A percentile compares a stretch with the other conserved stretches of the same genome.
phyloP scores from a whole-genome alignment of 2,888 invertebrate species.

The Volucella bombylans region DNA sequence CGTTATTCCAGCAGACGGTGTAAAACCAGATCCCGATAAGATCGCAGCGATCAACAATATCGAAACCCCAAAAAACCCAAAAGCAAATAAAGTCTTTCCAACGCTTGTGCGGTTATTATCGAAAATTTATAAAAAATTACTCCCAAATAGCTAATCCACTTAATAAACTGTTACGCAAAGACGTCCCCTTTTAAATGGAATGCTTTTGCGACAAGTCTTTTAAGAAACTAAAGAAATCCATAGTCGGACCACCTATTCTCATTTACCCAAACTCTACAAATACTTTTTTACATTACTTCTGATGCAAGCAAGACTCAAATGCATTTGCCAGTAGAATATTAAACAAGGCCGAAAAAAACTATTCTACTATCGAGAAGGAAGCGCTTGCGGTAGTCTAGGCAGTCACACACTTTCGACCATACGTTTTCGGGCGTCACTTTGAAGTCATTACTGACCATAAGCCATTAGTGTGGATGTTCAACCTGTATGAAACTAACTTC shows the following conservation, averaged over 20 bases:
- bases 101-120: neutral
- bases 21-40: slow-evolving; percentile 18
- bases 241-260: neutral
- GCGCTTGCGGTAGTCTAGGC: slow-evolving; percentile 65
- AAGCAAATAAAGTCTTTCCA: slow-evolving; percentile 13
- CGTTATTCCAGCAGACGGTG: too few species aligned
- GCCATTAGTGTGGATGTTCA: slow-evolving; percentile 36
- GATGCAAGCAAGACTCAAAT: neutral
- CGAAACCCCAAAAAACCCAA: neutral
- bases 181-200: slow-evolving; percentile 27
- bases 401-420: slow-evolving; percentile 17
- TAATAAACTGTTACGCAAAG: slow-evolving; percentile 25
- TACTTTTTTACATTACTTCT: neutral
- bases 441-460: slow-evolving; percentile 76
- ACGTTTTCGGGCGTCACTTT: slow-evolving; percentile 63
- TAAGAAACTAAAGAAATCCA: slow-evolving; percentile 7
- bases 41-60: slow-evolving; percentile 7
- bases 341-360: slow-evolving; percentile 74
- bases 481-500: too few species aligned
- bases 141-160: slow-evolving; percentile 10
- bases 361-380: slow-evolving; percentile 76
- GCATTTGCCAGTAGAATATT: slow-evolving; percentile 41
- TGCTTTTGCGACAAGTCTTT: slow-evolving; percentile 29
- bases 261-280: neutral
- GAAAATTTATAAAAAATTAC: slow-evolving; percentile 31